Evolutionary conservation across 2,888 invertebrate genomes (phyloP).

Genomic region (Chaetogeoica ovagalla): DNA sequence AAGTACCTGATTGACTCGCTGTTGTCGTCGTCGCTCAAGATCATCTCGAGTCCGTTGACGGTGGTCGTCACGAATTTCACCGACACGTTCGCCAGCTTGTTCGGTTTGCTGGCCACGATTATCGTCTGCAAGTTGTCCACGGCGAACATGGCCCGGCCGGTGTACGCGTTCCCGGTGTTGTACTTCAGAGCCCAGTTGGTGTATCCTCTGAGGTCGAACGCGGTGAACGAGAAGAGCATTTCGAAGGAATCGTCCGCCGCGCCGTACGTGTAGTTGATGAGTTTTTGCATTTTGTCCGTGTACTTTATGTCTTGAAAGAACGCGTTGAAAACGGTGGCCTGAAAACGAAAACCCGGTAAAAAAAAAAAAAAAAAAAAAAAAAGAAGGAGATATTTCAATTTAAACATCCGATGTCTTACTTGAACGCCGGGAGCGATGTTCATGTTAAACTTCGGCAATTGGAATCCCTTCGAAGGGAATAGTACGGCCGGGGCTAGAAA

Average conservation of each 20-base stretch:
- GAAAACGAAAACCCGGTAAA: not conserved
- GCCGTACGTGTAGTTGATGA: not conserved
- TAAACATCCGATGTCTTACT: not conserved
- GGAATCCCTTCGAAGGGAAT: not conserved
- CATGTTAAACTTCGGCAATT: not conserved
- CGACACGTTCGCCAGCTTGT: not conserved
- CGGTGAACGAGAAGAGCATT: conserved; percentile 16
- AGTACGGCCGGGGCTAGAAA: not conserved
- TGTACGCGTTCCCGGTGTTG: conserved; percentile 23
- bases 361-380: no score
- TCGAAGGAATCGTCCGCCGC: not conserved
- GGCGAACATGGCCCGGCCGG: not conserved
- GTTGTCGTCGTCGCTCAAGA: conserved; percentile 23
- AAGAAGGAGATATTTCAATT: no score
- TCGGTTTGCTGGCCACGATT: not conserved
- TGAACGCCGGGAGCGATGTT: conserved; percentile 12
- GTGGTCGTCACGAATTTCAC: not conserved
- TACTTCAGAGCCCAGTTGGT: conserved; percentile 14
- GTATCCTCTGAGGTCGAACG: conserved; percentile 4
- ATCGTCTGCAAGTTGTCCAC: conserved; percentile 17
- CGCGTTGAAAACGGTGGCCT: conserved; percentile 16
- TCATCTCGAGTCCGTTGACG: conserved; percentile 16
- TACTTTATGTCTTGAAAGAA: not conserved
- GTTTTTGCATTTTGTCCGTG: conserved; percentile 14
- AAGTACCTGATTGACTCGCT: conserved; percentile 8